These are phyloP conservation scores for Patella ulyssiponensis DNA, from an alignment of 2,888 invertebrate genomes.

Conservation along the genomic window DNA sequence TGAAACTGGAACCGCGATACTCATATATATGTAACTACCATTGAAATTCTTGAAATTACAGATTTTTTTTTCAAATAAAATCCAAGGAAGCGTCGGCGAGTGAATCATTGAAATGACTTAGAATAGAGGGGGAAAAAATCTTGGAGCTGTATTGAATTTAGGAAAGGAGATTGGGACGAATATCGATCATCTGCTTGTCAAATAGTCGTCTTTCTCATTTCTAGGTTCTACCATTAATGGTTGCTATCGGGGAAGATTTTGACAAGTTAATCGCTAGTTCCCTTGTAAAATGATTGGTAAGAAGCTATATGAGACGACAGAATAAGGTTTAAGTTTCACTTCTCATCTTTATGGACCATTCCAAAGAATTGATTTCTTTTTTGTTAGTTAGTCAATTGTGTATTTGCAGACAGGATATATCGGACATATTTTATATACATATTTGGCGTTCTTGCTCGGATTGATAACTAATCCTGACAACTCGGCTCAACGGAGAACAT, in stretches of 20 bases:
- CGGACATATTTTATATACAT: too few species aligned
- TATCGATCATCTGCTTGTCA: constrained; percentile 1
- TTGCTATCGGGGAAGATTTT: constrained; percentile 5
- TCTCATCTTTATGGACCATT: neutral
- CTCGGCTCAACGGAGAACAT: too few species aligned
- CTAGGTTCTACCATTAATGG: neutral
- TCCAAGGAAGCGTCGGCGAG: too few species aligned
- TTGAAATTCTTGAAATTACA: neutral
- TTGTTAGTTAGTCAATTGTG: too few species aligned
- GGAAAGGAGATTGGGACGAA: neutral
- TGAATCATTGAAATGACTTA: too few species aligned
- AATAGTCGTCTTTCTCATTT: constrained; percentile 5
- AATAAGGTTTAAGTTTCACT: constrained; percentile 3
- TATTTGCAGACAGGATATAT: too few species aligned
- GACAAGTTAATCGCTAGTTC: constrained; percentile 12
- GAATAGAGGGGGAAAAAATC: too few species aligned
- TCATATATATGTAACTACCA: constrained; percentile 14
- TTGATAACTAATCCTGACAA: too few species aligned
- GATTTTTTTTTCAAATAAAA: too few species aligned
- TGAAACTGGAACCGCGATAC: neutral
- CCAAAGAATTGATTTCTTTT: too few species aligned
- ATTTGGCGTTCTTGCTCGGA: too few species aligned
- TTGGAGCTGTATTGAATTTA: too few species aligned
- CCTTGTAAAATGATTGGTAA: constrained; percentile 11
- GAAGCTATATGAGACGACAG: neutral